Evolutionary conservation across 2,113 vertebrate genomes (phyloP).

Genomic region (Melozone crissalis): DNA sequence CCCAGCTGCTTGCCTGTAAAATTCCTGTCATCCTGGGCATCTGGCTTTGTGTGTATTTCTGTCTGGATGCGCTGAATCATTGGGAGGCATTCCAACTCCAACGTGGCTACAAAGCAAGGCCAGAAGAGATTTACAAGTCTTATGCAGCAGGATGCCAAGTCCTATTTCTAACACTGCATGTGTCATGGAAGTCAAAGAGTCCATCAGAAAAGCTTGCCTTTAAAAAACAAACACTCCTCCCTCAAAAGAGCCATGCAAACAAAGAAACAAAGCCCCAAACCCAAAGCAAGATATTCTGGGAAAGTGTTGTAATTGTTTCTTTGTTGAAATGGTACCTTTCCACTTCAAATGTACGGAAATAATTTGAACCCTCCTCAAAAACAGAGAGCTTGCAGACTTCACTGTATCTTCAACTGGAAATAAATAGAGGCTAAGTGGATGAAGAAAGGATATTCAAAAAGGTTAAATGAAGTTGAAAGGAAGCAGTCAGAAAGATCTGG

Average conservation of each 20-base stretch:
- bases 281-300: neutral
- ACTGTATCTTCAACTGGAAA: neutral
- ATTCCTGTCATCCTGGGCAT: neutral
- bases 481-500: neutral
- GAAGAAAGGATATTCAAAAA: neutral
- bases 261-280: neutral
- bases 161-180: neutral
- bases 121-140: neutral
- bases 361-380: neutral
- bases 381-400: neutral
- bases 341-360: neutral
- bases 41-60: neutral
- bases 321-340: neutral
- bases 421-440: too few species aligned
- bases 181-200: neutral
- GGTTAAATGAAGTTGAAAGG: neutral
- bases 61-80: neutral
- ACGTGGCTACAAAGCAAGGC: neutral
- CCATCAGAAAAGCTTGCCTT: neutral
- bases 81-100: neutral
- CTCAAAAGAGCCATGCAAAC: neutral
- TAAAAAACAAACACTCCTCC: neutral
- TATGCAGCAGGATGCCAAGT: neutral
- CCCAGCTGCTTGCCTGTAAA: neutral
- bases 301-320: neutral